Base-by-base conservation (phyloP, 2,888 invertebrate genomes). In the Gerosis bhagava region DNA sequence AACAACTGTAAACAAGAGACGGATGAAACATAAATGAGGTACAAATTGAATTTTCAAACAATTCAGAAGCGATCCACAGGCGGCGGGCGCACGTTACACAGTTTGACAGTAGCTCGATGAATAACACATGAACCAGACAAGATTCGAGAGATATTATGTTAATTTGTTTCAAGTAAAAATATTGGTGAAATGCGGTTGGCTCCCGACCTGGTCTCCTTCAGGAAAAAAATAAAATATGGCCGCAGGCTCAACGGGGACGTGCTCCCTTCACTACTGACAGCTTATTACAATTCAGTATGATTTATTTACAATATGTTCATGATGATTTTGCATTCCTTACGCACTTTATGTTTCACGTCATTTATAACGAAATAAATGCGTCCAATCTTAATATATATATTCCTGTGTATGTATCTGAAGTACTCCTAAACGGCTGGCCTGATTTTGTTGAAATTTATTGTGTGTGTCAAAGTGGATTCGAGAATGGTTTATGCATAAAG, bases 31-130 rank as follows among this genome's bases (percentile, higher is more conserved):
- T 56, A 56, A 62, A 60, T 62, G 53, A 59, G 51, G 43, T 50
- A 59, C 54, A 60, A 62, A 62, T 59, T 60, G 56, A 56, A 59
- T 59, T 55, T 37, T 15, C 55, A 45, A 61, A 59, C 63, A 57
- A 60, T 62, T 51, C 50, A 51, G 29, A 56, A 54, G 60, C 57
- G 54, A 60, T 54, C 52, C 53, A 58, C 53, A 12, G 25, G 49
- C 49, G 49, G 47, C 50, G 21, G 44, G 40, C 26, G 48, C 48
- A 49, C 50, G 51, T 47, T 40, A 50, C 50, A 50, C n/a, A 55
- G 48, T 57, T 53, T 29, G 41, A 44, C 49, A 32, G 49, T 42
- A 28, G 12, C n/a, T 16, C 17, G 45, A 54, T 52, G 60, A 61
- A 56, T 54, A 57, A 55, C 53, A 51, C 51, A 57, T 57, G 53